A percentile compares a stretch with the other conserved stretches of the same genome.
Conservation (phyloP, 1,140 invertebrate genomes). For the Leptestheria dahalacensis region DNA sequence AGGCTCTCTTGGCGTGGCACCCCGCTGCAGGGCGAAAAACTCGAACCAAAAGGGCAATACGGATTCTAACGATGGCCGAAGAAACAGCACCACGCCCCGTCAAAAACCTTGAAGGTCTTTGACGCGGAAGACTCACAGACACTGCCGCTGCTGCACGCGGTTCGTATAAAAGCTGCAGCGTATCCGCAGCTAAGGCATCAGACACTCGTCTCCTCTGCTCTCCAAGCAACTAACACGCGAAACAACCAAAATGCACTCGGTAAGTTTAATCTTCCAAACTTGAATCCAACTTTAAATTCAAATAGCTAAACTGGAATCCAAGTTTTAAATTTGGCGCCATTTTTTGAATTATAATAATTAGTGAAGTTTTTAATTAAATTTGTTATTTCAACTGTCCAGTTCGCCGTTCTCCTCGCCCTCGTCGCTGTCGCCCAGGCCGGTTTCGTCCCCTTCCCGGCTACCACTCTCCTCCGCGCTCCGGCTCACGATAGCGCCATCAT, state of each 20-base stretch:
- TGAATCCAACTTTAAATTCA: too few species aligned
- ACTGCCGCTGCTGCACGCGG: too few species aligned
- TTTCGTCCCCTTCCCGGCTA: conserved; percentile 17
- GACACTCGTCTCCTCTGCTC: not conserved
- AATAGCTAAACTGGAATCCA: too few species aligned
- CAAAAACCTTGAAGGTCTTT: too few species aligned
- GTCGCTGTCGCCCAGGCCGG: conserved; percentile 22
- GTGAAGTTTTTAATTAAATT: not conserved
- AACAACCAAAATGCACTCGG: not conserved
- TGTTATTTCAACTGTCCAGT: conserved; percentile 4
- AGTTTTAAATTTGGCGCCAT: too few species aligned
- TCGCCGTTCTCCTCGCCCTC: conserved; percentile 19
- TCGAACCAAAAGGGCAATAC: too few species aligned
- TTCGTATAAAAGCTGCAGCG: not conserved
- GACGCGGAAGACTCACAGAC: too few species aligned
- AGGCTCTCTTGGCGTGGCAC: too few species aligned
- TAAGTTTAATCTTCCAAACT: not conserved
- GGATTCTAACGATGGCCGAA: too few species aligned
- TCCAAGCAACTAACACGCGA: not conserved
- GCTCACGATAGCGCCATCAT: conserved; percentile 36
- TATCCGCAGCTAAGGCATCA: not conserved
- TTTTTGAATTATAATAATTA: not conserved
- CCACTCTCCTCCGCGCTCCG: conserved; percentile 31
- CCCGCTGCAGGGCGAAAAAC: too few species aligned
- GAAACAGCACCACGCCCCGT: too few species aligned